phyloP scores from a whole-genome alignment of 2,113 vertebrate species.

The Aplodontia rufa region DNA sequence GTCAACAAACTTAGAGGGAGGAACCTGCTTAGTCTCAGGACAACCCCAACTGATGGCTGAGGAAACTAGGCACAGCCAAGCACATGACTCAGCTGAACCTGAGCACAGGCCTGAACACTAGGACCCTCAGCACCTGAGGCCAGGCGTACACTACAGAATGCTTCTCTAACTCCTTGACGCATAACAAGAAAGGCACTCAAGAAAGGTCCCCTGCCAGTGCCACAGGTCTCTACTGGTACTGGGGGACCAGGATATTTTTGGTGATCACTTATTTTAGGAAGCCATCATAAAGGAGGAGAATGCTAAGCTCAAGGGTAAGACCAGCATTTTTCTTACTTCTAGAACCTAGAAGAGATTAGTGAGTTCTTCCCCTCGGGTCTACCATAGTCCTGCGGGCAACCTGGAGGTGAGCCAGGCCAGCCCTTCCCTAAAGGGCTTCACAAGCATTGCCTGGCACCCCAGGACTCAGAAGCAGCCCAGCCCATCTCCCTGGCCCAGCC shows the following conservation, averaged over 20 bases:
- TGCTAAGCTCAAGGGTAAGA: neutral
- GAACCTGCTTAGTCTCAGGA: neutral
- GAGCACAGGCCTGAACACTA: neutral
- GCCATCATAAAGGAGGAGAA: neutral
- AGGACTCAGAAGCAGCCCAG: neutral
- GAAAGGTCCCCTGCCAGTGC: neutral
- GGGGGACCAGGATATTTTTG: neutral
- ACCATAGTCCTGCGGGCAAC: neutral
- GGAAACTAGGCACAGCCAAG: neutral
- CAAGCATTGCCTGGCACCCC: rapidly evolving
- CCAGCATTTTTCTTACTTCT: neutral
- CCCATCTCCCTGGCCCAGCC: neutral
- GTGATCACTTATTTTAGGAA: neutral
- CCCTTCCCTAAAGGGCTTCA: neutral
- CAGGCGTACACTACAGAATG: neutral
- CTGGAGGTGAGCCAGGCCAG: neutral
- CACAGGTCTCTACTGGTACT: rapidly evolving
- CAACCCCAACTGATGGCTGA: neutral
- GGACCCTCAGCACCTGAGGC: neutral
- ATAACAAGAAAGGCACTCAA: neutral
- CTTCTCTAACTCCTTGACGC: neutral
- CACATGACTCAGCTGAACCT: neutral
- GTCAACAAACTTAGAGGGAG: neutral
- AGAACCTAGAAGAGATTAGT: too few relatives aligned
- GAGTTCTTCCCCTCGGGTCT: neutral